Base-by-base conservation (phyloP, 2,888 invertebrate species). In the Drosophila cognata region DNA sequence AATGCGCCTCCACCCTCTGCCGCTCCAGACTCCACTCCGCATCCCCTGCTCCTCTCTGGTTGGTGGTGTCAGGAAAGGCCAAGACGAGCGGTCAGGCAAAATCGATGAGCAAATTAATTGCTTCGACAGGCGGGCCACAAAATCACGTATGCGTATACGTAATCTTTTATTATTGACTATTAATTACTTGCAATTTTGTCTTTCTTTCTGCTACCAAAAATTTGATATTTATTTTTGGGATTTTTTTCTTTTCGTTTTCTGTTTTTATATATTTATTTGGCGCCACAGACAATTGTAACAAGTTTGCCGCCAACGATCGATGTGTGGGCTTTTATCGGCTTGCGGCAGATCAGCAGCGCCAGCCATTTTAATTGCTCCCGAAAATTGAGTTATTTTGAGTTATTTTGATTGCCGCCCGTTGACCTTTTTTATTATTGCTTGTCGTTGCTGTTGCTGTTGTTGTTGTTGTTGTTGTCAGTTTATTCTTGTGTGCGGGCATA, bases 321-420 rank as follows among this genome's bases (percentile, higher is more conserved):
- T 73, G 71, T 82, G 77, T 73, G 73, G 76, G 70, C 59, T 53
- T 76, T 74, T 82, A 87, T 84, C 87, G 69, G 53, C 43, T 61
- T 51, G 52, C 60, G 38, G 51, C 58, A 59, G 66, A 76, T 73
- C 81, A 66, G 74, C 81, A 68, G 74, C 55, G 74, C 62, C 81
- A 84, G 77, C 84, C 87, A 81, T 89, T 89, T 87, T 87, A 87
- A 89, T 87, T 87, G 89, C 86, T 83, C 80, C 78, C 81, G 81
- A 89, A 87, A 87, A 87, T 87, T 87, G 85, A 87, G 86, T 87
- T 89, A 83, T 83, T 83, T 83, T 85, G 79, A 85, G 79, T 76
- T 85, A 89, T 87, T 87, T 87, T 89, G 84, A 87, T 89, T 89
- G 89, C 89, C 76, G 88, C 79, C 87, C 68, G 81, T 84, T 86